Evolutionary conservation across 2,888 invertebrate genomes (phyloP).

Genomic region (Calliopum simillimum): DNA sequence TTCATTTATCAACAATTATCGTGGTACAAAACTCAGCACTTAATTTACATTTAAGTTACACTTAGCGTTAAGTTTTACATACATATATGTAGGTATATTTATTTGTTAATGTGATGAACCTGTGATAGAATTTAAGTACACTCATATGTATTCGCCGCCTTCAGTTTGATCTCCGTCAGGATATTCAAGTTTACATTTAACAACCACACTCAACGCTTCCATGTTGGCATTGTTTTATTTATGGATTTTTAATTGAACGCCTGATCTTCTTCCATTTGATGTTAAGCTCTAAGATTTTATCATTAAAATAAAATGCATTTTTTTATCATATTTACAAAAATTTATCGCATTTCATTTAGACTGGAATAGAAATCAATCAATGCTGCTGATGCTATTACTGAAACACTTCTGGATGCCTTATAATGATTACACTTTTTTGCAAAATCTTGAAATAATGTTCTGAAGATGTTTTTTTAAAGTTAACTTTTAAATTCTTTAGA

Average conservation of each 20-base stretch:
- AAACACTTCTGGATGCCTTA: too few relatives aligned
- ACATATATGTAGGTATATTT: constrained; percentile 32
- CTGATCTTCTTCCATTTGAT: constrained; percentile 38
- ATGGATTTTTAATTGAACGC: background rate
- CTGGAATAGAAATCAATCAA: too few relatives aligned
- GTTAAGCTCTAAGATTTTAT: constrained; percentile 20
- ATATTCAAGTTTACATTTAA: constrained; percentile 35
- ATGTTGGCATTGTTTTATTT: background rate
- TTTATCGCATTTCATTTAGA: too few relatives aligned
- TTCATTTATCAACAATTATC: constrained; percentile 22
- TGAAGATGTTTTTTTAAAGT: too few relatives aligned
- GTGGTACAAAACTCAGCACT: constrained; percentile 23
- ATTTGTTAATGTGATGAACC: constrained; percentile 54
- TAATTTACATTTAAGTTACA: constrained; percentile 8
- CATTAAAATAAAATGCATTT: too few relatives aligned
- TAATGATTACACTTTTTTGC: too few relatives aligned
- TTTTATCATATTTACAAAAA: too few relatives aligned
- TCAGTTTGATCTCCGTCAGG: constrained; percentile 52
- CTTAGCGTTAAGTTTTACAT: constrained; percentile 22
- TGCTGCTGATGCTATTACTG: too few relatives aligned
- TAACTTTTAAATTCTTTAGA: too few relatives aligned
- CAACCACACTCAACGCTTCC: constrained; percentile 30
- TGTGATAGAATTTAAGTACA: constrained; percentile 63
- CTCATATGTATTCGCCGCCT: constrained; percentile 2
- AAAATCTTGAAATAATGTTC: too few relatives aligned